Conservation (phyloP, 2,888 invertebrate genomes). For the Siphonodentalium dalli region DNA sequence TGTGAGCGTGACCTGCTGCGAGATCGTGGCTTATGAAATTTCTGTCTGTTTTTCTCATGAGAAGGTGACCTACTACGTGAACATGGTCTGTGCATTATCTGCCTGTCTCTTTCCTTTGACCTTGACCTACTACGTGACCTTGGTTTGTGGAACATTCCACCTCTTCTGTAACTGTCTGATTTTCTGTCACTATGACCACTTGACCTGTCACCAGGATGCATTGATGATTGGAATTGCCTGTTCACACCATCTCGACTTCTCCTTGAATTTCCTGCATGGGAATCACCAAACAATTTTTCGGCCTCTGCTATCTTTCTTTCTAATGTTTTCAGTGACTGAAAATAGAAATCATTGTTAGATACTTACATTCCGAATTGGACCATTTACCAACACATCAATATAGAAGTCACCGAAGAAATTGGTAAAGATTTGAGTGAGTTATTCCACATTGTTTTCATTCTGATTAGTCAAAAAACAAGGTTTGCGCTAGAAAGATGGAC, state of each 20-base stretch:
- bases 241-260: not conserved
- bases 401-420: too few species aligned
- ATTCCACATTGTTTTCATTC: too few species aligned
- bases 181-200: constrained; percentile 12
- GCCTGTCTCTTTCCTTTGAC: constrained; percentile 28
- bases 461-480: too few species aligned
- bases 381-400: too few species aligned
- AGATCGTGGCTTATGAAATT: too few species aligned
- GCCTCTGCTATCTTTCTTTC: constrained; percentile 68
- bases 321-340: constrained; percentile 69
- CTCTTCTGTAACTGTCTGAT: constrained; percentile 5
- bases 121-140: constrained; percentile 16
- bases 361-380: too few species aligned
- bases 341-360: too few species aligned
- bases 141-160: constrained; percentile 12
- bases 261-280: not conserved
- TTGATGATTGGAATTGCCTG: not conserved
- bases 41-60: too few species aligned
- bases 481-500: too few species aligned
- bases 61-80: not conserved
- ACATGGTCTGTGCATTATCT: not conserved
- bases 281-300: constrained; percentile 55
- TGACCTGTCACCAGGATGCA: constrained; percentile 20
- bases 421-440: too few species aligned
- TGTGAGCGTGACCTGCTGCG: too few species aligned